phyloP scores from a whole-genome alignment of 2,888 invertebrate species.

The Harmothoe impar region DNA sequence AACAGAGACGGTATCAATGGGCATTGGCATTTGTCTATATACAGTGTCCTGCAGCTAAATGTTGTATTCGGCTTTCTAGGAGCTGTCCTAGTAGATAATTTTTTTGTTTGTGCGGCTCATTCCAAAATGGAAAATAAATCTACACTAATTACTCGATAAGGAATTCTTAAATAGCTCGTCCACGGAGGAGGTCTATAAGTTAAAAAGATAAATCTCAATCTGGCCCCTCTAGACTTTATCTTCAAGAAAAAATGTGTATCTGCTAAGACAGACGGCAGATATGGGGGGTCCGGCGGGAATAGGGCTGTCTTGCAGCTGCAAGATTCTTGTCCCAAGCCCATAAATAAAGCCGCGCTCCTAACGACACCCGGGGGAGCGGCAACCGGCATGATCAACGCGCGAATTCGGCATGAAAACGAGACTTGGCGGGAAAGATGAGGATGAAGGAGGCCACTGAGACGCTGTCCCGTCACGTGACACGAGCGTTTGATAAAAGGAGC shows the following conservation, averaged over 20 bases:
- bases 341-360: neutral
- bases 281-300: neutral
- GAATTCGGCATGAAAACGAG: slow-evolving; percentile 39
- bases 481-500: slow-evolving; percentile 13
- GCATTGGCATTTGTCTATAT: too few relatives aligned
- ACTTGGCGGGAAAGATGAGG: slow-evolving; percentile 39
- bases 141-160: too few relatives aligned
- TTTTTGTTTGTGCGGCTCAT: too few relatives aligned
- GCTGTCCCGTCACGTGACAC: neutral
- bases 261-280: slow-evolving; percentile 25
- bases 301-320: neutral
- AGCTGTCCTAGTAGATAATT: too few relatives aligned
- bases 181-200: too few relatives aligned
- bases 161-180: too few relatives aligned
- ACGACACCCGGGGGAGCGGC: neutral
- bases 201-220: neutral
- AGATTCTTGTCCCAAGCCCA: neutral
- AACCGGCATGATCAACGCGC: slow-evolving; percentile 23
- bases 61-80: too few relatives aligned
- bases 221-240: neutral
- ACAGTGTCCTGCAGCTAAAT: too few relatives aligned
- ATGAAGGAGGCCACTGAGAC: slow-evolving; percentile 24
- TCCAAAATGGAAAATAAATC: too few relatives aligned
- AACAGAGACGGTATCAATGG: too few relatives aligned
- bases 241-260: neutral